Base-by-base conservation (phyloP, 1,140 invertebrate species). In the Drosophila dunni region DNA sequence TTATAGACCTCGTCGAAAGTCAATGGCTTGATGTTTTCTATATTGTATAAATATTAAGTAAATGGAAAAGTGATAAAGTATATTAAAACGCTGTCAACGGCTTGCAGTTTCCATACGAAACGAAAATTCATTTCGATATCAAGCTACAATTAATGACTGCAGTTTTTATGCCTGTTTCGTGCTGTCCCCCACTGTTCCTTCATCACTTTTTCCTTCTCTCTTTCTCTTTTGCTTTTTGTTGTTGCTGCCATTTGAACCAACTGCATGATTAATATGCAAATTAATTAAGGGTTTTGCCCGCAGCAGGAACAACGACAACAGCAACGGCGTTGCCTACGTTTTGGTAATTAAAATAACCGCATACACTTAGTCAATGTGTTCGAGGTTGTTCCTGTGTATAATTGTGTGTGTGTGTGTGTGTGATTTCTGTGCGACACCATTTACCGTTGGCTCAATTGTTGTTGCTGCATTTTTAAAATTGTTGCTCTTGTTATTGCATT, bases 1-100 rank as follows among this genome's bases (percentile, higher is more conserved):
- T 97, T 98, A 94, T 98, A 99, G n/a, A 99, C 98, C 93, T 99
- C 99, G 89, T 99, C 98, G 94, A 98, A 99, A 36, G 97, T 98
- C 85, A 99, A 94, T 51, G 97, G 97, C 92, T 98, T 98, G 57
- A 96, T 94, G 92, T 97, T 97, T 80, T 96, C 97, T 97, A 94
- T n/a, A 11, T 40, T 10, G 10, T 40, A n/a, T n/a, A 13, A 51
- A 4, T 29, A 29, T 29, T 29, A 29, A 29, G 24, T 29, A 29
- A 17, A 34, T n/a, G 34, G 8, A 10, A 54, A 13, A 20, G 34
- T 10, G 17, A 62, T 58, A 65, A 61, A 54, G 44, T 29, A 29
- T 29, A 29, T 29, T 29, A 29, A 64, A 48, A n/a, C 38, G 60
- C 60, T 63, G 50, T 74, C 65, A 67, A 46, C 29, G 38, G 60